These are phyloP conservation scores for Drosophila sp. DNA, from an alignment of 1,140 invertebrate species.

Conservation along the genomic window DNA sequence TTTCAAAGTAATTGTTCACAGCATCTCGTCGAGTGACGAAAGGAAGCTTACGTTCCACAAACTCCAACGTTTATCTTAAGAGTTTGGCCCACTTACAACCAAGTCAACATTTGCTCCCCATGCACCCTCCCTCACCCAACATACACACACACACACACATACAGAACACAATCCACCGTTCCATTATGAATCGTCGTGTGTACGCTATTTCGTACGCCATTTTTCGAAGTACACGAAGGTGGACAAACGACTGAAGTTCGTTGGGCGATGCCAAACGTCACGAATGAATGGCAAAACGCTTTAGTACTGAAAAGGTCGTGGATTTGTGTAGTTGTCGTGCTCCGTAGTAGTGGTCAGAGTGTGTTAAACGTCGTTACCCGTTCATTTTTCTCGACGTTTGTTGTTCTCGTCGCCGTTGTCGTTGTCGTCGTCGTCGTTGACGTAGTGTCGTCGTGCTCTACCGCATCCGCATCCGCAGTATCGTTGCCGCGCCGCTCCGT, in stretches of 20 bases:
- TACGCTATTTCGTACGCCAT: conserved; percentile 14
- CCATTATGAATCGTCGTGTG: conserved; percentile 25
- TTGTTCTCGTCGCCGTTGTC: conserved; percentile 27
- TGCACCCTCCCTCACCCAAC: not conserved
- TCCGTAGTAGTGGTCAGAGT: conserved; percentile 22
- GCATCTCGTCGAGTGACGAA: not conserved
- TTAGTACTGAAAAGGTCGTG: conserved; percentile 82
- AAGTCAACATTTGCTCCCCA: not conserved
- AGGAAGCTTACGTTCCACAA: conserved; percentile 44
- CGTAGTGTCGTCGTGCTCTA: not conserved
- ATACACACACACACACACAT: not conserved
- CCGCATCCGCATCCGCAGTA: conserved; percentile 15
- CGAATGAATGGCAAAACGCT: conserved; percentile 75
- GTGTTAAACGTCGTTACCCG: conserved; percentile 16
- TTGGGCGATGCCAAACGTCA: conserved; percentile 48
- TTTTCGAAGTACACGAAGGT: conserved; percentile 27
- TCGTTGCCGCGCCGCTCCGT: conserved; percentile 29
- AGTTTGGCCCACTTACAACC: conserved; percentile 51
- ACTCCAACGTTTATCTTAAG: conserved; percentile 1
- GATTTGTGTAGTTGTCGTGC: conserved; percentile 80
- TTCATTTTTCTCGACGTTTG: conserved; percentile 20
- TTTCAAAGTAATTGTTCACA: not conserved
- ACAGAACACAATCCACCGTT: conserved; percentile 8
- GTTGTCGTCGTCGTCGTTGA: conserved; percentile 28
- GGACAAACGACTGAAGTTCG: not conserved